Evolutionary conservation across 2,888 invertebrate species (phyloP).

Genomic region (Heteromurus nitidus): DNA sequence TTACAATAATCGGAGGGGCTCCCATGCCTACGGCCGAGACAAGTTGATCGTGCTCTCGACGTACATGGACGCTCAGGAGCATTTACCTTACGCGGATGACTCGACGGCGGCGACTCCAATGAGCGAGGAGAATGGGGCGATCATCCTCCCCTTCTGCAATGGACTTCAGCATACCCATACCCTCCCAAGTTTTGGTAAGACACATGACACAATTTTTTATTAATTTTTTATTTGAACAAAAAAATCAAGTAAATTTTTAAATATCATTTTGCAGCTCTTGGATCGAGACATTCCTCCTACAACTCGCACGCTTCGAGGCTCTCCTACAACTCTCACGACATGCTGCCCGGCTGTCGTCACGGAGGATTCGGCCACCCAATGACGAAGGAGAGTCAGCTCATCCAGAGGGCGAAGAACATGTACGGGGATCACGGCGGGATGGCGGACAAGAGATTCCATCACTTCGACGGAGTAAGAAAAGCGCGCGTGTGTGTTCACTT

Average conservation of each 20-base stretch:
- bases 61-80: conserved; percentile 86
- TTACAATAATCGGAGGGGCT: conserved; percentile 87
- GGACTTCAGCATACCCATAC: conserved; percentile 45
- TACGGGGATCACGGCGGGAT: conserved; percentile 54
- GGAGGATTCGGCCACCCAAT: conserved; percentile 79
- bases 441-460: conserved; percentile 30
- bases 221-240: too few species aligned
- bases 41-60: conserved; percentile 95
- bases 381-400: conserved; percentile 90
- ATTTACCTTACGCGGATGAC: conserved; percentile 97
- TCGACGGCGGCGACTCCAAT: conserved; percentile 97
- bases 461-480: conserved; percentile 32
- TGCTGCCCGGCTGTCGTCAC: conserved; percentile 81
- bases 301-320: conserved; percentile 95
- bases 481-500: too few species aligned
- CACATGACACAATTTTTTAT: neutral
- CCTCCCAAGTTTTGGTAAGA: conserved; percentile 45
- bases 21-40: conserved; percentile 89
- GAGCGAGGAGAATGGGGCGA: conserved; percentile 97
- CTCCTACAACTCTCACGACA: conserved; percentile 95
- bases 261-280: conserved; percentile 75
- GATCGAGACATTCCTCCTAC: conserved; percentile 93
- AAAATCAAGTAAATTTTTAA: neutral
- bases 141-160: conserved; percentile 89
- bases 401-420: conserved; percentile 76